Evolutionary conservation across 2,113 vertebrate species (phyloP), one percentile per base, ranked within the genome.

Genomic region (Callipepla californica): DNA sequence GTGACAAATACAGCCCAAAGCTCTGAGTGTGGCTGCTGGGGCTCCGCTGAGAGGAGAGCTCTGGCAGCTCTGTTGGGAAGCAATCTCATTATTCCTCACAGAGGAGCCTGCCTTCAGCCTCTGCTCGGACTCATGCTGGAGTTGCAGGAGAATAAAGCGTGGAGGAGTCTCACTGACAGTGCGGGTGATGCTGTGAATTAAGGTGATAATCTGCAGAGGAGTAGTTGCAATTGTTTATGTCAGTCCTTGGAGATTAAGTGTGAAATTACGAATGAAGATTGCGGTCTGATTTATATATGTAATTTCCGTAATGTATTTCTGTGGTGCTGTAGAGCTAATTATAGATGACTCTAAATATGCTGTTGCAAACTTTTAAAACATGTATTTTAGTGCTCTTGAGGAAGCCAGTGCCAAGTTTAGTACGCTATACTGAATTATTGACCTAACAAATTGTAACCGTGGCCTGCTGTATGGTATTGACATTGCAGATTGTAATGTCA

Each of bases 371-470:
- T 48, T 90, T 79, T 94, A 18, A 85, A 87, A 68, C 82, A 21
- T 75, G 90, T 88, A 53, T 87, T 94, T 80, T 93, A 72, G 82
- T 0, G 0, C 82, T 93, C 86, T 86, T 83, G 79, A 96, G 76
- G 73, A 93, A 96, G 57, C 36, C 44, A 65, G 28, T 88, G 15
- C 36, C 57, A 85, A 69, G 73, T 85, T 91, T 90, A 94, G 85
- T 89, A 90, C 91, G 48, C 80, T 88, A 51, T 66, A 74, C 57
- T 90, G 90, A 95, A 75, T 96, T 95, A 94, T 83, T 96, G 96
- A 93, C 90, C 6, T 82, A 91, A 81, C 55, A 83, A 94, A 86
- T 93, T 91, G 90, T 40, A 84, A 48, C 61, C 18, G 6, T 21
- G 48, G 73, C 57, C 61, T 80, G 4, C 61, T 45, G 76, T 40